Evolutionary conservation across 2,888 invertebrate species (phyloP).

Genomic region (Lasioglossum morio): DNA sequence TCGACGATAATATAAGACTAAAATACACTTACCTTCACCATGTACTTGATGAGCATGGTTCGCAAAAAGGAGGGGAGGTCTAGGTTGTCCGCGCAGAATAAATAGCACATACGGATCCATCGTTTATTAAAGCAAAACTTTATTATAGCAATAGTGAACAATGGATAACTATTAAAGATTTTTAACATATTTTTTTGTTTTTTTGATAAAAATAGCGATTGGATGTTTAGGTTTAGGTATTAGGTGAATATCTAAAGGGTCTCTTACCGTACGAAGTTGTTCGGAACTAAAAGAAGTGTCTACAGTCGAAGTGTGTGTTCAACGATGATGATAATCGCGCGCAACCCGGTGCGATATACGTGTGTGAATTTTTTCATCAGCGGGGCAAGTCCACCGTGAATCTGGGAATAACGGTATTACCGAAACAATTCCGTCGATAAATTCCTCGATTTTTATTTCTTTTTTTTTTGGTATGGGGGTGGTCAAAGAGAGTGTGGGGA

Average conservation of each 20-base stretch:
- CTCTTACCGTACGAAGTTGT: slow-evolving; percentile 74
- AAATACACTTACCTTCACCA: slow-evolving; percentile 28
- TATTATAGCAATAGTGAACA: slow-evolving; percentile 84
- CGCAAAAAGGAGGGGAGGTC: background rate
- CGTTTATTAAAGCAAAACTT: slow-evolving; percentile 84
- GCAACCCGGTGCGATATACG: slow-evolving; percentile 50
- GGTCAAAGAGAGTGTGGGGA: background rate
- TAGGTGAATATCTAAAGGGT: slow-evolving; percentile 80
- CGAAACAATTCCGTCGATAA: slow-evolving; percentile 41
- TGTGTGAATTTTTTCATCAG: slow-evolving; percentile 51
- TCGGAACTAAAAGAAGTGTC: slow-evolving; percentile 67
- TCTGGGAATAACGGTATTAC: slow-evolving; percentile 29
- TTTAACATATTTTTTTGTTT: slow-evolving; percentile 77
- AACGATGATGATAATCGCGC: slow-evolving; percentile 68
- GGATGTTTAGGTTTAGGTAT: slow-evolving; percentile 81
- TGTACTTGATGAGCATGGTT: background rate
- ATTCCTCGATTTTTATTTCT: background rate
- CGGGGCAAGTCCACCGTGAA: slow-evolving; percentile 60
- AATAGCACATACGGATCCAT: slow-evolving; percentile 64
- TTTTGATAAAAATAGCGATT: slow-evolving; percentile 84
- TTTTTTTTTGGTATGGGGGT: background rate
- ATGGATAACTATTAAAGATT: slow-evolving; percentile 83
- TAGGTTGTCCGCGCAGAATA: slow-evolving; percentile 1
- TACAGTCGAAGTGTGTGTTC: slow-evolving; percentile 63
- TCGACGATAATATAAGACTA: too few species aligned